These are phyloP conservation scores for Anarhynchus alexandrinus DNA, from an alignment of 2,113 vertebrate species.

Conservation along the genomic window DNA sequence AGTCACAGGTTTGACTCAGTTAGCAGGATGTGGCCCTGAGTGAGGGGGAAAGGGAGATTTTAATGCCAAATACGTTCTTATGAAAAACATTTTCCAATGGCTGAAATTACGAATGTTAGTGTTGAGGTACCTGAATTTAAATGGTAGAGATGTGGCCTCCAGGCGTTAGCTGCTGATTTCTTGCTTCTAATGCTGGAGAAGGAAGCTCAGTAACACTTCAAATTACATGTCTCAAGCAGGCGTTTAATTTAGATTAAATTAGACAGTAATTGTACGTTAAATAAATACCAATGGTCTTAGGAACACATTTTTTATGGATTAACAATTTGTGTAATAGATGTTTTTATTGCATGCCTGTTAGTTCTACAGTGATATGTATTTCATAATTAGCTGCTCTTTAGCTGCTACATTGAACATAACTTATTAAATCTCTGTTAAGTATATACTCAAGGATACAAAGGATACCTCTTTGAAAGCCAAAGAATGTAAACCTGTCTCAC, in stretches of 20 bases:
- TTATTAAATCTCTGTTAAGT: slow-evolving; percentile 27
- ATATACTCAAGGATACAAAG: not conserved
- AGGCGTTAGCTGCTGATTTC: slow-evolving; percentile 59
- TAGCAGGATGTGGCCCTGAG: not conserved
- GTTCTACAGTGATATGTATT: slow-evolving; percentile 56
- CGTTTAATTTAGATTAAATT: slow-evolving; percentile 77
- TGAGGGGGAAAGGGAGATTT: slow-evolving; percentile 23
- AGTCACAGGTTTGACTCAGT: slow-evolving; percentile 22
- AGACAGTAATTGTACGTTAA: slow-evolving; percentile 77
- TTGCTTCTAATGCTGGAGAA: slow-evolving; percentile 52
- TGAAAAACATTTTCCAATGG: slow-evolving; percentile 53
- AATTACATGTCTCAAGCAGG: slow-evolving; percentile 63
- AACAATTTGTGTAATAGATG: slow-evolving; percentile 67
- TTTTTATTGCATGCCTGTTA: slow-evolving; percentile 67
- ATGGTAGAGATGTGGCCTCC: slow-evolving; percentile 61
- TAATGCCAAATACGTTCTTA: slow-evolving; percentile 55
- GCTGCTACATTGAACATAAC: slow-evolving; percentile 49
- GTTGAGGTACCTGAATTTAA: slow-evolving; percentile 67
- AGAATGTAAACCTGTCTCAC: not conserved
- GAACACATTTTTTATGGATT: slow-evolving; percentile 69
- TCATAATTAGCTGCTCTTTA: slow-evolving; percentile 68
- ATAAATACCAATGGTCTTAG: slow-evolving; percentile 66
- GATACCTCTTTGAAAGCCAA: not conserved
- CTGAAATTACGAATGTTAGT: slow-evolving; percentile 56
- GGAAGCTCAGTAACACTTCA: slow-evolving; percentile 57